Percentiles rank a stretch among this genome's conserved stretches.
Evolutionary conservation across 2,888 invertebrate species (phyloP).

Genomic region (Tenthredo notha): DNA sequence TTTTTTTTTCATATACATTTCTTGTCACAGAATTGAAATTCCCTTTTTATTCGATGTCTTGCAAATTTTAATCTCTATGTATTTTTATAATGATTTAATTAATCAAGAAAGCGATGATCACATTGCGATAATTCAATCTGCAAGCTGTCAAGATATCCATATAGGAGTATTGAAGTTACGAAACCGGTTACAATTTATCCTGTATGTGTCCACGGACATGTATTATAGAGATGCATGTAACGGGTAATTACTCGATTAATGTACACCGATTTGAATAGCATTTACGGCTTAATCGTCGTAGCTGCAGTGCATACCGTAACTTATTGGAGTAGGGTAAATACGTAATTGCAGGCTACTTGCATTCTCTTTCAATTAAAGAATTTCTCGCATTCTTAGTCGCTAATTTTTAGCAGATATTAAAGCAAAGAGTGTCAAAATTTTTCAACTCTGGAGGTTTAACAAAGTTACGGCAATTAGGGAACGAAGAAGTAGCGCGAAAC

Average conservation of each 20-base stretch:
- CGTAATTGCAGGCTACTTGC: slow-evolving; percentile 22
- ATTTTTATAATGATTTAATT: neutral
- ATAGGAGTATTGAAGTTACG: neutral
- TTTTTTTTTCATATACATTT: neutral
- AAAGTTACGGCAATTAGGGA: slow-evolving; percentile 20
- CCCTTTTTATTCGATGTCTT: neutral
- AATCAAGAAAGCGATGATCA: slow-evolving; percentile 3
- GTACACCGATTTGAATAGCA: slow-evolving; percentile 29
- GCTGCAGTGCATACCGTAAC: neutral
- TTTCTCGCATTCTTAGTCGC: slow-evolving; percentile 33
- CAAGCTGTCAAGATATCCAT: slow-evolving; percentile 8
- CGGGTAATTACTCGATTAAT: slow-evolving; percentile 44
- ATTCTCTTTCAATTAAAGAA: slow-evolving; percentile 44
- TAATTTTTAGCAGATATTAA: slow-evolving; percentile 16
- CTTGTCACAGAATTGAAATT: neutral
- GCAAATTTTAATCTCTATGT: neutral
- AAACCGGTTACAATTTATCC: slow-evolving; percentile 1
- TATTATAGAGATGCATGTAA: slow-evolving; percentile 4
- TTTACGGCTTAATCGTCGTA: slow-evolving; percentile 44
- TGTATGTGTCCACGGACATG: neutral
- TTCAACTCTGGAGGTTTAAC: neutral
- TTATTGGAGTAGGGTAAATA: neutral
- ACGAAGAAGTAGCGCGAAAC: neutral
- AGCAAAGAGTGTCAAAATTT: slow-evolving; percentile 2
- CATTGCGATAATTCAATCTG: slow-evolving; percentile 25